Base-by-base conservation (phyloP, 35 echinoderm and acorn worm species). In the Lytechinus pictus region DNA sequence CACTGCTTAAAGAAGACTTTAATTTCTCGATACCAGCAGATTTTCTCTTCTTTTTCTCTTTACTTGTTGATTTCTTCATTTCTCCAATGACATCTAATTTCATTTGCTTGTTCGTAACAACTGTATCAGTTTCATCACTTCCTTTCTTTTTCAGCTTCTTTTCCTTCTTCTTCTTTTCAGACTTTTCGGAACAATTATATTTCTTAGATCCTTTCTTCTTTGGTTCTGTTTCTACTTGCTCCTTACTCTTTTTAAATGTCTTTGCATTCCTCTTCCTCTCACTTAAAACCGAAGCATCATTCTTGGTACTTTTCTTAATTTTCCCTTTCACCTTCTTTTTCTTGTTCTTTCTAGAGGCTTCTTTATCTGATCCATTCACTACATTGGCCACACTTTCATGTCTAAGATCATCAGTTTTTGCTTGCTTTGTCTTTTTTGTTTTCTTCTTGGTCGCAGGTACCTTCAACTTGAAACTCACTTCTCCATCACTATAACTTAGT, bases 291-390 rank as follows among this genome's bases (percentile, higher is more conserved):
- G 24, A 54, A 9, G 28, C n/a, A 13, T 44, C 8, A 10, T 14
- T 54, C 16, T 90, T 54, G 28, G 27, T 9, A 44, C 88, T 90
- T 9, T 1, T 44, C 33, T 90, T 33, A 54, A 9, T 52, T 95
- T 54, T 87, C 53, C 19, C 12, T 94, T 96, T 96, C 96, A 52
- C 94, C 92, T 21, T 86, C 90, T 57, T 96, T 79, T 96, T 94
- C 94, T 87, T 96, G 28, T 14, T 79, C 66, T 79, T n/a, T 79
- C 21, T 79, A 7, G 0, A 14, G 21, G 66, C 21, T 7, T 7
- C 66, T n/a, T 79, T 14, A 14, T 79, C 66, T 6, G 6, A 79
- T 24, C 66, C 6, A 79, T 6, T 79, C 8, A 1, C 66, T 24
- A 6, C n/a, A 7, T 79, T 79, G 19, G 21, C 1, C 12, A 4